Percentiles rank a stretch among this genome's conserved stretches.
phyloP scores from a whole-genome alignment of 1,140 invertebrate genomes.

The Bilobella aurantiaca region DNA sequence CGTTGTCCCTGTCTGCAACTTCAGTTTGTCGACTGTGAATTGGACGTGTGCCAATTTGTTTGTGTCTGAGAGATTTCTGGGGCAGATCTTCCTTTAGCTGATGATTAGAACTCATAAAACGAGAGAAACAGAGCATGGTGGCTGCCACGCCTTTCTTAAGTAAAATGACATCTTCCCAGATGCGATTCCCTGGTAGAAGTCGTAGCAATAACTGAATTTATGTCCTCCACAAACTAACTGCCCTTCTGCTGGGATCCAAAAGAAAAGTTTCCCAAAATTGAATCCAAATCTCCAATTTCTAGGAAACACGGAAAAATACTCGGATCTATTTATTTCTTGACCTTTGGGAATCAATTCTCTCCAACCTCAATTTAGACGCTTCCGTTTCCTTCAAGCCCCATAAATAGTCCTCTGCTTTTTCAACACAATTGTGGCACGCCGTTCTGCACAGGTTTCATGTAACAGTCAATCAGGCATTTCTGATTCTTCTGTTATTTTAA shows the following conservation, averaged over 20 bases:
- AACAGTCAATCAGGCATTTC: too few species aligned
- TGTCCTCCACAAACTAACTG: background rate
- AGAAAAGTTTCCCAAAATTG: too few species aligned
- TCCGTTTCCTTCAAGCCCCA: too few species aligned
- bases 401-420: too few species aligned
- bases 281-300: too few species aligned
- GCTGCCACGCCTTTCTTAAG: background rate
- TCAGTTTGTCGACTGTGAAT: background rate
- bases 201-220: background rate
- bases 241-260: background rate
- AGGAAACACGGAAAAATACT: background rate
- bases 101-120: background rate
- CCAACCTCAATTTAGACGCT: background rate
- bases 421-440: too few species aligned
- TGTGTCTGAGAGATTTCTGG: background rate
- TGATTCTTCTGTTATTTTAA: too few species aligned
- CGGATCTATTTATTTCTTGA: background rate
- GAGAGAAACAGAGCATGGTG: background rate
- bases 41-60: background rate
- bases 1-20: too few species aligned
- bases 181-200: background rate
- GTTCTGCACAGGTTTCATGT: too few species aligned
- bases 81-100: background rate
- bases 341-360: background rate
- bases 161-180: background rate